Evolutionary conservation across 2,888 invertebrate species (phyloP).

Genomic region (Rotaria sp.): DNA sequence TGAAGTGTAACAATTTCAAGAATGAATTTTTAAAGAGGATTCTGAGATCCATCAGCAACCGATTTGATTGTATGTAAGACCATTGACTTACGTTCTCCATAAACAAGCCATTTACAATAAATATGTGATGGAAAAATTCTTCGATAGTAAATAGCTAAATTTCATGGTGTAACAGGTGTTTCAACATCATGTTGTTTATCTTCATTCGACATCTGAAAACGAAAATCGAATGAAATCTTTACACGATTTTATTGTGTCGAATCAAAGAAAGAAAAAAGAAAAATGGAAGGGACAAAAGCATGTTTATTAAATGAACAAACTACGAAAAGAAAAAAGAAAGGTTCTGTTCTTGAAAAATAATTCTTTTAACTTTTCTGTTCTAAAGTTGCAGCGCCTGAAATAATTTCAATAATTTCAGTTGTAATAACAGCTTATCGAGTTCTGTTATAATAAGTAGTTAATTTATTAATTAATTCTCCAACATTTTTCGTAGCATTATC

Average conservation of each 20-base stretch:
- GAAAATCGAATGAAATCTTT: background rate
- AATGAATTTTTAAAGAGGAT: no score
- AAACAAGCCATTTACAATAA: constrained; percentile 39
- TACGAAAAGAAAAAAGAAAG: background rate
- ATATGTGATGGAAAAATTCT: constrained; percentile 36
- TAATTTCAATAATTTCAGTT: constrained; percentile 92
- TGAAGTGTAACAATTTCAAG: no score
- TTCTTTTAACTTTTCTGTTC: constrained; percentile 49
- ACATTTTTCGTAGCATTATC: constrained; percentile 99
- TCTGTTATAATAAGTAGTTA: constrained; percentile 90
- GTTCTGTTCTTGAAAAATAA: background rate
- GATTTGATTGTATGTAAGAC: background rate
- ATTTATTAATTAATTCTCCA: constrained; percentile 94
- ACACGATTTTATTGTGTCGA: background rate
- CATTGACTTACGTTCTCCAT: constrained; percentile 29
- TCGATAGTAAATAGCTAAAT: constrained; percentile 32
- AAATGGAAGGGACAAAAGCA: background rate
- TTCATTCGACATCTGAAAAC: background rate
- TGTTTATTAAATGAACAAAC: background rate
- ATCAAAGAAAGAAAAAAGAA: no score
- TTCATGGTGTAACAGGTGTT: background rate
- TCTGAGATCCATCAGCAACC: no score
- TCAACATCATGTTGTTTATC: background rate
- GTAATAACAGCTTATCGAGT: constrained; percentile 98
- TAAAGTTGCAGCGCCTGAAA: constrained; percentile 90